phyloP scores from a whole-genome alignment of 1,140 invertebrate genomes.

The Ericerus pela region DNA sequence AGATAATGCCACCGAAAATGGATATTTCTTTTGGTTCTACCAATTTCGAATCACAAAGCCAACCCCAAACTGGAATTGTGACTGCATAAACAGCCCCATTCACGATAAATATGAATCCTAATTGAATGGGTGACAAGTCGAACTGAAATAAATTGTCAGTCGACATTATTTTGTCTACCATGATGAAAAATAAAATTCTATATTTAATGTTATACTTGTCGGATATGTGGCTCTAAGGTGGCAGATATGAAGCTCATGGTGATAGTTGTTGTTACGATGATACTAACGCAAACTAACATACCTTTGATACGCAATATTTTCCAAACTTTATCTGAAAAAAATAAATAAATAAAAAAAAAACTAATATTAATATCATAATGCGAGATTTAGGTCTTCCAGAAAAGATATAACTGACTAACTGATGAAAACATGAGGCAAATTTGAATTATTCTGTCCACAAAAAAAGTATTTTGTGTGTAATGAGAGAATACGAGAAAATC shows the following conservation, averaged over 20 bases:
- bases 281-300: slow-evolving; percentile 32
- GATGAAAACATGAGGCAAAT: too few species aligned
- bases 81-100: slow-evolving; percentile 72
- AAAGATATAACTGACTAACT: too few species aligned
- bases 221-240: slow-evolving; percentile 63
- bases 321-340: not conserved
- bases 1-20: slow-evolving; percentile 46
- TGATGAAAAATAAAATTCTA: too few species aligned
- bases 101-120: slow-evolving; percentile 75
- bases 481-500: too few species aligned
- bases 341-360: too few species aligned
- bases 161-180: not conserved
- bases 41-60: slow-evolving; percentile 54
- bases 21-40: slow-evolving; percentile 49
- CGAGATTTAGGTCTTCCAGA: too few species aligned
- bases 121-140: slow-evolving; percentile 48
- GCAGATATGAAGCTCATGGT: slow-evolving; percentile 69
- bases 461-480: too few species aligned
- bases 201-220: slow-evolving; percentile 35
- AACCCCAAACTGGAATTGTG: slow-evolving; percentile 65
- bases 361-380: too few species aligned
- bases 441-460: too few species aligned
- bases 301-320: not conserved
- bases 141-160: slow-evolving; percentile 33
- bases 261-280: slow-evolving; percentile 56